A percentile compares a stretch with the other conserved stretches of the same genome.
Evolutionary conservation across 2,888 invertebrate genomes (phyloP).

Genomic region (Empis stercorea): DNA sequence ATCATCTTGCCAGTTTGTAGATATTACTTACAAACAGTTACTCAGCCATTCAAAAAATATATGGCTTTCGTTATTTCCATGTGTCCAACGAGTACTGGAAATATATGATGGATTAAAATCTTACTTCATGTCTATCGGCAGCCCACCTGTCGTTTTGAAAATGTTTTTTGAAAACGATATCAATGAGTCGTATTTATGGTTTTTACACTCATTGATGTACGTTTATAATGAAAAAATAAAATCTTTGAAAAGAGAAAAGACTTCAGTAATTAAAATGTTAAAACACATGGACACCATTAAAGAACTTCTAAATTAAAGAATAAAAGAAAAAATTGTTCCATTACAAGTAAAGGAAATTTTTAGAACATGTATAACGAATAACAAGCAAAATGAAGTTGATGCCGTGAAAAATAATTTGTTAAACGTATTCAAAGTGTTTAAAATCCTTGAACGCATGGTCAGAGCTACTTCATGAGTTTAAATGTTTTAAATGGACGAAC

Average conservation of each 20-base stretch:
- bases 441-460: too few relatives aligned
- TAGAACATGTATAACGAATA: background rate
- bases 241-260: background rate
- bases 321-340: background rate
- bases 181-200: background rate
- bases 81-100: background rate
- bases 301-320: background rate
- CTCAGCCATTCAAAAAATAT: background rate
- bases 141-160: background rate
- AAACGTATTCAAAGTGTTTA: too few relatives aligned
- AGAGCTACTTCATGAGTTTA: too few relatives aligned
- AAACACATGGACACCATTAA: background rate
- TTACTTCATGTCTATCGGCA: background rate
- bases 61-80: background rate
- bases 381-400: background rate
- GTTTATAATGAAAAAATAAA: slow-evolving; percentile 1
- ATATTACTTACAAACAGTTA: background rate
- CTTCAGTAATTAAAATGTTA: background rate
- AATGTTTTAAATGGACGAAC: too few relatives aligned
- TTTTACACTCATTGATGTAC: background rate
- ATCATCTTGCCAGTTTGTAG: background rate
- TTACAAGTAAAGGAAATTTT: background rate
- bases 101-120: background rate
- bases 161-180: background rate
- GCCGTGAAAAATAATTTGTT: background rate